These are phyloP conservation scores for Grantiella picta DNA, from an alignment of 2,113 vertebrate species.

Conservation along the genomic window DNA sequence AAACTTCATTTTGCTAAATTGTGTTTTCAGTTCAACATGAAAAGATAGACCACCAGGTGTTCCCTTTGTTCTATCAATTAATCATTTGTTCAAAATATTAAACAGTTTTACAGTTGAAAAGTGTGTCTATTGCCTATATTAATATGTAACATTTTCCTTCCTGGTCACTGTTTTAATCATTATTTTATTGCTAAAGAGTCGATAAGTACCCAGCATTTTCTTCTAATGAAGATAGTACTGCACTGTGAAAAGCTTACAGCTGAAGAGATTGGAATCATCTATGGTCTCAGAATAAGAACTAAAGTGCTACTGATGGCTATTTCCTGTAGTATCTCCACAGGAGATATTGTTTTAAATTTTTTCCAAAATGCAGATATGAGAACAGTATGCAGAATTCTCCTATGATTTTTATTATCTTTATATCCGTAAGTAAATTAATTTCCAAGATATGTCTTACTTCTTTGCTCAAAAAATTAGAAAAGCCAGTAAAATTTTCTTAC, in stretches of 20 bases:
- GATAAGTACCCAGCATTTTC: not conserved
- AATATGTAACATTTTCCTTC: not conserved
- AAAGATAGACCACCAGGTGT: not conserved
- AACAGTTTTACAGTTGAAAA: not conserved
- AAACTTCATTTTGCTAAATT: not conserved
- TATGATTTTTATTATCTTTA: not conserved
- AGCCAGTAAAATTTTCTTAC: not conserved
- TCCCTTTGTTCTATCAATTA: not conserved
- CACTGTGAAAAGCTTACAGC: not conserved
- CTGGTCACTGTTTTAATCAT: not conserved
- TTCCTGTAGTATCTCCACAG: not conserved
- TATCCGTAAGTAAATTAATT: not conserved
- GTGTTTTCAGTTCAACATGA: not conserved
- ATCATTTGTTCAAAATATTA: not conserved
- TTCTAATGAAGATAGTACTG: not conserved
- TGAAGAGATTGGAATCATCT: not conserved
- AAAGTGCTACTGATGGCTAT: not conserved
- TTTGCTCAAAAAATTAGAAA: not conserved
- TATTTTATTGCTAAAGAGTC: not conserved
- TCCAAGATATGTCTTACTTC: not conserved
- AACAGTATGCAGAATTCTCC: not conserved
- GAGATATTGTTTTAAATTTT: not conserved
- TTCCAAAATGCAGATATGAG: not conserved
- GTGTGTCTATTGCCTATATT: not conserved
- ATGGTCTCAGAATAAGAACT: not conserved